Evolutionary conservation across 2,888 invertebrate species (phyloP).

Genomic region (Tiphia femorata): DNA sequence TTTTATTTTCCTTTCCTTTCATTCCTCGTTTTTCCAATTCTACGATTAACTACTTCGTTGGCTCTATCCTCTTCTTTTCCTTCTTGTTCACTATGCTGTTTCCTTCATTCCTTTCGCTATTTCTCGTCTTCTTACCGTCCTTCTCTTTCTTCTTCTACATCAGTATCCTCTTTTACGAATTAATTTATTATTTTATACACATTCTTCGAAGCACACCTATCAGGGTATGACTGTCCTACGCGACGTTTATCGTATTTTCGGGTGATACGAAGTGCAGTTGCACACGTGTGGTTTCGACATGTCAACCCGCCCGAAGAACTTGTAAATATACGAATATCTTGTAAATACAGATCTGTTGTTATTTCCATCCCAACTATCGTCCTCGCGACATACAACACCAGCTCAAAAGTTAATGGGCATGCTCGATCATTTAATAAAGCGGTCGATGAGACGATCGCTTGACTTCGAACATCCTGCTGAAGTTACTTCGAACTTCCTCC

Average conservation of each 20-base stretch:
- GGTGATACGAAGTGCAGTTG: slow-evolving; percentile 32
- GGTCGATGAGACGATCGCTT: neutral
- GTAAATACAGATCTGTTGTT: slow-evolving; percentile 47
- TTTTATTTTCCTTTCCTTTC: slow-evolving; percentile 5
- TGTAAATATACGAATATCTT: slow-evolving; percentile 60
- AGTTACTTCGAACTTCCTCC: too few species aligned
- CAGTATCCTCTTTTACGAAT: slow-evolving; percentile 36
- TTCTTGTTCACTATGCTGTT: too few species aligned
- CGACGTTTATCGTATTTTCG: too few species aligned
- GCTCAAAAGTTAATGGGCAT: too few species aligned
- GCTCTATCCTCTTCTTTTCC: too few species aligned
- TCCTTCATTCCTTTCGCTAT: neutral
- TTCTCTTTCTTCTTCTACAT: too few species aligned
- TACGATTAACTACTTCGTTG: neutral
- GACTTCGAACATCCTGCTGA: too few species aligned
- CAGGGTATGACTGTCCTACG: slow-evolving; percentile 42
- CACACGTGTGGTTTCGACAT: slow-evolving; percentile 35
- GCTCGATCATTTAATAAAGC: too few species aligned
- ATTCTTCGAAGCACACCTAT: slow-evolving; percentile 45
- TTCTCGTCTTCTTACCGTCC: slow-evolving; percentile 6
- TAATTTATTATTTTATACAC: slow-evolving; percentile 56
- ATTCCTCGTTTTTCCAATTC: neutral
- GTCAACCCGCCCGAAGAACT: slow-evolving; percentile 42
- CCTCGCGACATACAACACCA: neutral
- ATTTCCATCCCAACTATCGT: slow-evolving; percentile 17